phyloP scores from a whole-genome alignment of 2,797 vertebrate genomes.

The Notolepis coatsorum region DNA sequence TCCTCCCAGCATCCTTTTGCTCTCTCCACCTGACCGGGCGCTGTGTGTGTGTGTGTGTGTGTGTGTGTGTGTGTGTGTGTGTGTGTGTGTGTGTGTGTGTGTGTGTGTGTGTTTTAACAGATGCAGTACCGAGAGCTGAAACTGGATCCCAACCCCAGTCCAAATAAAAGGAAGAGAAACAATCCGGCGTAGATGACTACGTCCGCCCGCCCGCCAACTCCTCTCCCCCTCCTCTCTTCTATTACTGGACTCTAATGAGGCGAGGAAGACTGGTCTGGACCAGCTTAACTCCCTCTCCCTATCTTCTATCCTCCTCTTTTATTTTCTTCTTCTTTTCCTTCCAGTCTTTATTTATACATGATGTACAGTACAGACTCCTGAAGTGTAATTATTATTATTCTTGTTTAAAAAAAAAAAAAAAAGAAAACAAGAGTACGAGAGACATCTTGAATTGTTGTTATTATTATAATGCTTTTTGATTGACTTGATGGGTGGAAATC shows the following conservation, averaged over 20 bases:
- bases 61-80: constrained; percentile 65
- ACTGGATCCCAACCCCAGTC: constrained; percentile 94
- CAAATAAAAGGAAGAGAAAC: constrained; percentile 98
- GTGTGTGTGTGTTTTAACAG: constrained; percentile 94
- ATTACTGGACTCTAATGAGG: constrained; percentile 62
- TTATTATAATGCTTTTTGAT: constrained; percentile 38
- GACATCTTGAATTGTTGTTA: constrained; percentile 36
- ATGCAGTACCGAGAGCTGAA: constrained; percentile 98
- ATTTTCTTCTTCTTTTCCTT: constrained; percentile 35
- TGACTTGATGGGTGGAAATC: constrained; percentile 46
- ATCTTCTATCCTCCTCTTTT: neutral
- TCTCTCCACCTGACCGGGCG: constrained; percentile 81
- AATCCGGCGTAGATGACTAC: constrained; percentile 87
- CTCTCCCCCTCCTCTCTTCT: constrained; percentile 72
- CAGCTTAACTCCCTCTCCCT: constrained; percentile 70
- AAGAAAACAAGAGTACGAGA: constrained; percentile 10
- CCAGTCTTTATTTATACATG: constrained; percentile 78
- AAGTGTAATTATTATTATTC: constrained; percentile 73
- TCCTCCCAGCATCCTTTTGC: constrained; percentile 82
- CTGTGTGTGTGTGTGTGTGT: constrained; percentile 79
- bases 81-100: constrained; percentile 56
- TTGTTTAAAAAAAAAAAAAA: constrained; percentile 61
- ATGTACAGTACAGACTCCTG: constrained; percentile 78
- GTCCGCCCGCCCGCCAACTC: constrained; percentile 69
- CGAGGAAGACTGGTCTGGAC: constrained; percentile 64